phyloP scores from a whole-genome alignment of 2,797 vertebrate species.

The Arrhamphus sclerolepis region DNA sequence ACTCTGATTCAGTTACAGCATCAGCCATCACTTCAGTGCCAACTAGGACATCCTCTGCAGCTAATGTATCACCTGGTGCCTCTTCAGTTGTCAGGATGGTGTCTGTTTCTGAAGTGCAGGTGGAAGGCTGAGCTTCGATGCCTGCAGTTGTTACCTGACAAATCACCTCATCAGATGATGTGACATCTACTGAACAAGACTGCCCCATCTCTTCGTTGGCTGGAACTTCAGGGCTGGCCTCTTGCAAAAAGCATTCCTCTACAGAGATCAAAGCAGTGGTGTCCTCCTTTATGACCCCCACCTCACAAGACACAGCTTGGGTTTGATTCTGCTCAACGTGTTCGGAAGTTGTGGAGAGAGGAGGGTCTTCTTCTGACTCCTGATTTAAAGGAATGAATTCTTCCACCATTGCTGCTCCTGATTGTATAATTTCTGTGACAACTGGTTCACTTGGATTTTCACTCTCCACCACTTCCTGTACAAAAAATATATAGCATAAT shows the following conservation, averaged over 20 bases:
- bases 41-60: conserved; percentile 25
- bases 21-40: not conserved
- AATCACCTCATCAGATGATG: conserved; percentile 2
- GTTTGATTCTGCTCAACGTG: conserved; percentile 12
- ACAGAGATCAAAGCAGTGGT: not conserved
- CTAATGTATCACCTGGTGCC: not conserved
- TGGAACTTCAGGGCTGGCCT: conserved; percentile 1
- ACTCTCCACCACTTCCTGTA: conserved; percentile 34
- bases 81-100: conserved; percentile 11
- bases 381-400: conserved; percentile 15
- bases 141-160: conserved; percentile 23
- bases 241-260: conserved; percentile 26
- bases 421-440: conserved; percentile 1
- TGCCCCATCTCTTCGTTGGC: conserved; percentile 23
- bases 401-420: conserved; percentile 9
- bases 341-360: conserved; percentile 13
- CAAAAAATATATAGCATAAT: not conserved
- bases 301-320: conserved; percentile 12
- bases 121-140: conserved; percentile 8
- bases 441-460: conserved; percentile 26
- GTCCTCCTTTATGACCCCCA: conserved; percentile 6
- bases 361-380: conserved; percentile 4
- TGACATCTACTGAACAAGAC: conserved; percentile 12
- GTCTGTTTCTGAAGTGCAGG: conserved; percentile 17
- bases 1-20: not conserved